phyloP scores from a whole-genome alignment of 2,888 invertebrate species.

The Kryphioiulus occultus region DNA sequence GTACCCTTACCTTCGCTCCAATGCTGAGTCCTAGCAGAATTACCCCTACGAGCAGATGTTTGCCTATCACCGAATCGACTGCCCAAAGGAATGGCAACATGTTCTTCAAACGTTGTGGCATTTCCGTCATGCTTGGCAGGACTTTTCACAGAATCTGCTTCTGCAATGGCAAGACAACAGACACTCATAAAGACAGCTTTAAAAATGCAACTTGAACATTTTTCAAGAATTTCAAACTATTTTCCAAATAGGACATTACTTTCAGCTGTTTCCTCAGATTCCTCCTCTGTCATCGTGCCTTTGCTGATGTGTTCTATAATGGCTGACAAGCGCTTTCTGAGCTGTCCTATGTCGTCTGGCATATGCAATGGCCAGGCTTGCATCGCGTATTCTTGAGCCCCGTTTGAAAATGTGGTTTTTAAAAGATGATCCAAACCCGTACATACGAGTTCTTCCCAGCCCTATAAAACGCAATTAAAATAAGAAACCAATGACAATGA shows the following conservation, averaged over 20 bases:
- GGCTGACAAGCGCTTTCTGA: conserved; percentile 54
- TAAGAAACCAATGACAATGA: no score
- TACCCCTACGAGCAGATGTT: background rate
- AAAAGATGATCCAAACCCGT: conserved; percentile 72
- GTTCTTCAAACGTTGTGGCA: background rate
- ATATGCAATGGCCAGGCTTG: conserved; percentile 53
- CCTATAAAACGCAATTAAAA: conserved; percentile 64
- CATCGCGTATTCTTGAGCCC: background rate
- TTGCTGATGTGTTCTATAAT: conserved; percentile 51
- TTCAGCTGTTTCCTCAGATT: background rate
- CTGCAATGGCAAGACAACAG: background rate
- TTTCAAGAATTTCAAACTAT: background rate
- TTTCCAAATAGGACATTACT: background rate
- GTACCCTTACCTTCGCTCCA: background rate
- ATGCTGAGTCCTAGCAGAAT: background rate
- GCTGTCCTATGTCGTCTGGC: conserved; percentile 54
- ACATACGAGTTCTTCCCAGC: conserved; percentile 81
- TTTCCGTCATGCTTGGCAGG: background rate
- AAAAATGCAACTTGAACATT: background rate
- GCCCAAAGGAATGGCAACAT: conserved; percentile 39
- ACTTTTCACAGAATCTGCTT: background rate
- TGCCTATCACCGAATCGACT: conserved; percentile 25
- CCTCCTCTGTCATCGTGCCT: conserved; percentile 43
- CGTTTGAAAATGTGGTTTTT: conserved; percentile 63
- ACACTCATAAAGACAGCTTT: background rate